Evolutionary conservation across 2,797 vertebrate genomes (phyloP), one percentile per base, ranked within the genome.

Genomic region (Cryptoprocta ferox): DNA sequence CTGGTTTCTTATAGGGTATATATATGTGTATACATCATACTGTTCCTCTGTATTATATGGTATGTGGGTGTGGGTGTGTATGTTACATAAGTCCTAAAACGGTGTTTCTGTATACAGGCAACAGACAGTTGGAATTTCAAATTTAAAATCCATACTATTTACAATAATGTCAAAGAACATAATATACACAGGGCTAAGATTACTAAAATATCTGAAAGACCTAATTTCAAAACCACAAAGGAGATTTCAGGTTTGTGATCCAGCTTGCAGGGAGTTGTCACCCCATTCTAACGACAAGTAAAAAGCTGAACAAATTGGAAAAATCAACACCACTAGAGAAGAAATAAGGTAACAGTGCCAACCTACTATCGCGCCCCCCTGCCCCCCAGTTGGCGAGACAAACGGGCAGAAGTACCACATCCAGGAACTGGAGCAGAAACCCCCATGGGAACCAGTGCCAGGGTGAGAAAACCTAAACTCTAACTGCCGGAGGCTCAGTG

Each of bases 291-390:
- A 93, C 32, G 70, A 61, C 63, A 87, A 50, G 42, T 71, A 15
- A 87, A 93, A 87, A 93, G 75, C 53, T 71, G 50, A 80, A 94
- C 65, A 71, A 80, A 50, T 26, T 71, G 65, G 50, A 88, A 88
- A 28, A 63, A 71, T 24, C 35, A 94, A 16, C 39, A 30, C 35
- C 76, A 75, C 50, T 59, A 89, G 45, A 89, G 35, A 94, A 75
- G 42, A 94, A 75, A 35, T 42, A 75, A 63, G 45, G 35, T 35
- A 56, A 65, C 79, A 42, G 45, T 42, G 30, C 66, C 73, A 82
- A 75, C 30, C 30, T 65, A 21, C 66, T 88, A 21, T 7, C 18
- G 3, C 3, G 8, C 21, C 7, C 56, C 21, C 21, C 3, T 0
- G 6, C 2, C 53, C 18, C 18, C 21, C 8, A 75, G 15, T 42